These are phyloP conservation scores for Nemotelus pantherinus DNA, from an alignment of 2,888 invertebrate genomes.

Conservation along the genomic window DNA sequence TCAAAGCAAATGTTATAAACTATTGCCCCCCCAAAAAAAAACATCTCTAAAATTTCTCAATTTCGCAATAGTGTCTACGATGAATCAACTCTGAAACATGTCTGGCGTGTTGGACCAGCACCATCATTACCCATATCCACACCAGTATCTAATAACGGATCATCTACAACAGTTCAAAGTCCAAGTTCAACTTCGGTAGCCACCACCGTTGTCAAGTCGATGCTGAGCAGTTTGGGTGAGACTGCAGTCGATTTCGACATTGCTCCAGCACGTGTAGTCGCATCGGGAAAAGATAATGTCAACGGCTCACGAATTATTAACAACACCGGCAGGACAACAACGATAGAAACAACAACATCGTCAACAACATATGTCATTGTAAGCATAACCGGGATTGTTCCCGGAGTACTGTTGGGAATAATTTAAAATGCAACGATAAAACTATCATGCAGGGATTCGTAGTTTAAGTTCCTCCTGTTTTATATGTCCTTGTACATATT, in stretches of 20 bases:
- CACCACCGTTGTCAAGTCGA: constrained; percentile 42
- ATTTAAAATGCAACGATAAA: constrained; percentile 29
- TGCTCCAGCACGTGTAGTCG: constrained; percentile 66
- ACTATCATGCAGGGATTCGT: not conserved
- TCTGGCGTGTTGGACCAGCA: constrained; percentile 67
- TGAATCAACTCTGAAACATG: constrained; percentile 63
- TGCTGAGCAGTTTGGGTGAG: constrained; percentile 76
- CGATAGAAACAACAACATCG: no score
- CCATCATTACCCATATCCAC: constrained; percentile 48
- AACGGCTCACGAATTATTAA: constrained; percentile 49
- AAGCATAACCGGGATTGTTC: constrained; percentile 22
- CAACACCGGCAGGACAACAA: not conserved
- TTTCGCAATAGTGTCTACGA: constrained; percentile 59
- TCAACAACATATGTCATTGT: constrained; percentile 46
- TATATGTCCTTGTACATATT: not conserved
- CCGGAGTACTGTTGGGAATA: constrained; percentile 17
- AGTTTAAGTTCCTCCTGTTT: no score
- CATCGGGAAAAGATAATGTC: constrained; percentile 46
- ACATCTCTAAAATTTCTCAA: no score
- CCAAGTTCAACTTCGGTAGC: not conserved
- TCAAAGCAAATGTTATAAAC: no score
- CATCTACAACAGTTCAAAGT: constrained; percentile 35
- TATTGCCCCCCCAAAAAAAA: no score
- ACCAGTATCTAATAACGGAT: constrained; percentile 54
- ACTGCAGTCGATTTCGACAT: constrained; percentile 89